Percentiles rank a stretch among this genome's conserved stretches.
These are phyloP conservation scores for Tenthredo scrophulariae DNA, from an alignment of 2,888 invertebrate species.

Conservation along the genomic window DNA sequence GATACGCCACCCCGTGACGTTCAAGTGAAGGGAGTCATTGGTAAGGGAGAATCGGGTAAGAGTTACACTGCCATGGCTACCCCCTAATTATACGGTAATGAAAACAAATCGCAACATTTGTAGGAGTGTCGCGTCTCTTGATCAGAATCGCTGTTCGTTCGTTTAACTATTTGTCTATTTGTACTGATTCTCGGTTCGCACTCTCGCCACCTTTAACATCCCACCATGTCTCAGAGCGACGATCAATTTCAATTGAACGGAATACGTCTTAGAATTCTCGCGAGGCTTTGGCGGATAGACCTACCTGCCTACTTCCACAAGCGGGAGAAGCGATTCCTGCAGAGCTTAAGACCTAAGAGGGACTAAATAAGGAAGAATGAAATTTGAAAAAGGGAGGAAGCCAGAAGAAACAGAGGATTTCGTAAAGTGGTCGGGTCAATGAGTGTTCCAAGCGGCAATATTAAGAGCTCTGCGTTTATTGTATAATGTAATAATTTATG, in stretches of 20 bases:
- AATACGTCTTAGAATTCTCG: slow-evolving; percentile 68
- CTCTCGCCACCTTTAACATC: slow-evolving; percentile 31
- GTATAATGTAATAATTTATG: slow-evolving; percentile 62
- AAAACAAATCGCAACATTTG: slow-evolving; percentile 74
- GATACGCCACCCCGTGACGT: slow-evolving; percentile 5
- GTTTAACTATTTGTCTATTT: slow-evolving; percentile 52
- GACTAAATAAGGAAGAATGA: not conserved
- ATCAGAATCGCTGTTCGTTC: slow-evolving; percentile 55
- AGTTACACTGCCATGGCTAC: slow-evolving; percentile 56
- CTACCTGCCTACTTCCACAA: not conserved
- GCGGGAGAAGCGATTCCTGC: not conserved
- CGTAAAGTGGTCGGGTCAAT: not conserved
- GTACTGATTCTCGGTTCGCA: slow-evolving; percentile 37
- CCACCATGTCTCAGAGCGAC: slow-evolving; percentile 53
- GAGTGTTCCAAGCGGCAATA: not conserved
- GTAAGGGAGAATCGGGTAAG: slow-evolving; percentile 32
- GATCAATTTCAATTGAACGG: slow-evolving; percentile 62
- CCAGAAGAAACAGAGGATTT: not conserved
- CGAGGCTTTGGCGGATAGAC: slow-evolving; percentile 13
- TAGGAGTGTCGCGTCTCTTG: slow-evolving; percentile 59
- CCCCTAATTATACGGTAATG: slow-evolving; percentile 71
- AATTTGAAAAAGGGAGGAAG: not conserved
- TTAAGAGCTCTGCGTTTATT: slow-evolving; percentile 63
- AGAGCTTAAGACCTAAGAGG: not conserved
- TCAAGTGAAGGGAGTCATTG: slow-evolving; percentile 19